Base-by-base conservation (phyloP, 2,113 vertebrate species). In the Eurypyga helias region DNA sequence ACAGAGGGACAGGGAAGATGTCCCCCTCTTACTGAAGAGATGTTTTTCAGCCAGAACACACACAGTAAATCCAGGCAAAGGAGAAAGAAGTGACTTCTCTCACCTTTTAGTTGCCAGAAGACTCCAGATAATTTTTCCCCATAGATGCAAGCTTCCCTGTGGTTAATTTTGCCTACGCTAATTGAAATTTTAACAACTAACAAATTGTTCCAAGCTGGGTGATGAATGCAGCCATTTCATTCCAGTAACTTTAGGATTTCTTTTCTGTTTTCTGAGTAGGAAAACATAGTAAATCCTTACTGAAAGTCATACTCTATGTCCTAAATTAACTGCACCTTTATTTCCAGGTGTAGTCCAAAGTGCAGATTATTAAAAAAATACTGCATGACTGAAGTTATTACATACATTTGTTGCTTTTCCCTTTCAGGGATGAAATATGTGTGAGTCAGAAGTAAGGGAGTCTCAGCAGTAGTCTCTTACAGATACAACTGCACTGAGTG, bases 71-170 rank as follows among this genome's bases (percentile, higher is more conserved):
- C 26, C 67, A 83, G 43, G 29, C 66, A 80, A 87, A 88, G 26
- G 26, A 80, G 51, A 83, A 80, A 90, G 76, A 95, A 90, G n/a
- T 69, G 18, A 75, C 26, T 89, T 89, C 46, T 83, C 36, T 88
- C 66, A 73, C 45, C 34, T 90, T 93, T 87, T 76, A 73, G 10
- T 70, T 90, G 51, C 51, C 64, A 83, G 54, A 70, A 89, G n/a
- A 62, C 36, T 80, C 55, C 81, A 88, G 36, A 79, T 48, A 45
- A 5, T 60, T 2, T 71, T 43, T 13, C 2, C 8, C 19, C 29
- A 54, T 33, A 80, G 21, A 49, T 38, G 20, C 13, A 90, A 54
- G 16, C 23, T 78, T 95, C 15, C 1, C 10, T 43, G n/a, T 61
- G 19, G 21, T 88, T 93, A 83, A 65, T 88, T 93, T 94, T 94